Base-by-base conservation (phyloP, 2,113 vertebrate genomes). In the Illadopsis cleaveri region DNA sequence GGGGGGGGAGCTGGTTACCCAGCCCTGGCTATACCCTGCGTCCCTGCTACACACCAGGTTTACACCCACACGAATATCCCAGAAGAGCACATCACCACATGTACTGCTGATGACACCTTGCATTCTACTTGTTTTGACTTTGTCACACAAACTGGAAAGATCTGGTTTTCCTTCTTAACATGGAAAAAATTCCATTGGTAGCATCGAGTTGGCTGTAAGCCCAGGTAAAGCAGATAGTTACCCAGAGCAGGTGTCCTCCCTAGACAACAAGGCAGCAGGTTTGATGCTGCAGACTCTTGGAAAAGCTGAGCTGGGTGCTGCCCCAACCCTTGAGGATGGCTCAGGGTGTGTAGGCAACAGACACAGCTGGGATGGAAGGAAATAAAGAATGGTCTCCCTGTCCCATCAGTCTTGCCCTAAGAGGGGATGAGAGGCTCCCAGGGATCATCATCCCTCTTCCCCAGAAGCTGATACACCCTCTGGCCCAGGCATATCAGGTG, bases 21-120 rank as follows among this genome's bases (percentile, higher is more conserved):
- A 24, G n/a, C 7, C 21, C 60, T 16, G 78, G 16, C 54, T 9
- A 2, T 33, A 28, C 12, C 19, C 37, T 13, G 42, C 4, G 8
- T 18, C 60, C 51, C 47, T 8, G 37, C 58, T 68, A 19, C 68
- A 30, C 44, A 35, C 5, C 47, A 11, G 16, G 7, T 21, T 66
- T 33, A 12, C 7, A 33, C 5, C 20, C 62, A 3, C 0, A 0
- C 7, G 10, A 28, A 50, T 50, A 60, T 6, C 22, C 19, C 30
- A 27, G 5, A 37, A 11, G 14, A 6, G 6, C 31, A 18, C 44
- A 18, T 44, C 38, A 15, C 42, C 1, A 1, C 42, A 5, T 9
- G 1, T 0, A 4, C 47, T 40, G 66, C 57, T 40, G 24, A 37
- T 11, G 2, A 30, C 24, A 8, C 1, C 27, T 60, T 2, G 0